These are phyloP conservation scores for Neocrepidodera transversa DNA, from an alignment of 2,888 invertebrate species.

Conservation along the genomic window DNA sequence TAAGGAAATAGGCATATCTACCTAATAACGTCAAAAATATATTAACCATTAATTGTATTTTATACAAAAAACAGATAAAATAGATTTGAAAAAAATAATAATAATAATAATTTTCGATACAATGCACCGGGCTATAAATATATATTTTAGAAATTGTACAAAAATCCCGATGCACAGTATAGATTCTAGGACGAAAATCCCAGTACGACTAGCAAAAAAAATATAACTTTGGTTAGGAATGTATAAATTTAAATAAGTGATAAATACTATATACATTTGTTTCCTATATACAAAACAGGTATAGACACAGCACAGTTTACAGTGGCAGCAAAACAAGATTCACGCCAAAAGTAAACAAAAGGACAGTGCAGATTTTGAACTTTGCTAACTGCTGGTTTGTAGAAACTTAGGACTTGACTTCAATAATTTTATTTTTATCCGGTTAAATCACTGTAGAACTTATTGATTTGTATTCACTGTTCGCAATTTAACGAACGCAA, in stretches of 20 bases:
- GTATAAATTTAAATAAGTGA: constrained; percentile 47
- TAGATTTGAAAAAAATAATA: constrained; percentile 12
- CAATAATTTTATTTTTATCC: constrained; percentile 50
- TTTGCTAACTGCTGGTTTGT: constrained; percentile 60
- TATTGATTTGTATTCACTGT: constrained; percentile 59
- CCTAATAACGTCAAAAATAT: constrained; percentile 52
- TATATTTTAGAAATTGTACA: constrained; percentile 25
- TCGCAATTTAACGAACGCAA: constrained; percentile 55
- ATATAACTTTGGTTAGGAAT: constrained; percentile 57
- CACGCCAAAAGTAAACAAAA: constrained; percentile 47
- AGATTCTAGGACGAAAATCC: constrained; percentile 24
- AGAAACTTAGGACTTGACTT: constrained; percentile 58
- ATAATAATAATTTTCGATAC: constrained; percentile 9
- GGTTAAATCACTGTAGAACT: constrained; percentile 58
- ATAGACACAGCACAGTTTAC: constrained; percentile 57
- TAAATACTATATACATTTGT: constrained; percentile 53
- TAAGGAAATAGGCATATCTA: constrained; percentile 52
- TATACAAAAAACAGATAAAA: constrained; percentile 39
- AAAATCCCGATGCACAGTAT: constrained; percentile 26
- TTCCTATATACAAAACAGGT: constrained; percentile 38
- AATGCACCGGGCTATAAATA: constrained; percentile 26
- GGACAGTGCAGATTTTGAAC: constrained; percentile 59
- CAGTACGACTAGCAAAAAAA: constrained; percentile 56
- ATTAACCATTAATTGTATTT: constrained; percentile 40
- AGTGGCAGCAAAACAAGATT: constrained; percentile 52